A percentile compares a stretch with the other conserved stretches of the same genome.
Conservation (phyloP, 2,888 invertebrate species). For the Aphodius sticticus region DNA sequence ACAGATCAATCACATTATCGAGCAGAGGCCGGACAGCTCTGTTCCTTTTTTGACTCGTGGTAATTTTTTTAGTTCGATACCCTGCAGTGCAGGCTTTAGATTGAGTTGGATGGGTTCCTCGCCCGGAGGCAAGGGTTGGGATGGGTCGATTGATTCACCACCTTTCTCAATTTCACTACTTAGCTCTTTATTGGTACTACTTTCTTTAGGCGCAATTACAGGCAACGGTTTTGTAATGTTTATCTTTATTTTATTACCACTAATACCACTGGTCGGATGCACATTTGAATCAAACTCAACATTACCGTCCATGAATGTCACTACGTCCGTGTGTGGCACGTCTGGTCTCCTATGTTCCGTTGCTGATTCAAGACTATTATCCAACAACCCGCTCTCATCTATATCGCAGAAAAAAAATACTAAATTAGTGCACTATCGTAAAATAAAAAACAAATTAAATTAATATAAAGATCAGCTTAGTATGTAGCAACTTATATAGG, state of each 20-base stretch:
- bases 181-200: constrained; percentile 50
- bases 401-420: neutral
- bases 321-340: constrained; percentile 65
- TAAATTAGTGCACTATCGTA: constrained; percentile 28
- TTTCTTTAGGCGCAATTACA: constrained; percentile 61
- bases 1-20: constrained; percentile 74
- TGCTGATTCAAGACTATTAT: neutral
- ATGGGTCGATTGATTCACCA: constrained; percentile 51
- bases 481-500: no score
- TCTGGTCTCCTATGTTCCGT: constrained; percentile 51
- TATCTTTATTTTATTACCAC: constrained; percentile 74
- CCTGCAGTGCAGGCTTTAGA: constrained; percentile 72
- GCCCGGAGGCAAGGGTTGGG: constrained; percentile 68
- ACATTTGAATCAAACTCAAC: constrained; percentile 63
- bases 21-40: constrained; percentile 86
- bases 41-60: constrained; percentile 77
- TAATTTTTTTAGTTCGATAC: constrained; percentile 72
- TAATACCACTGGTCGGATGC: constrained; percentile 53
- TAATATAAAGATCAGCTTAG: neutral
- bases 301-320: constrained; percentile 81
- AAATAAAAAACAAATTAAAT: constrained; percentile 10
- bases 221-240: constrained; percentile 78
- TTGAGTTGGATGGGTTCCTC: constrained; percentile 64
- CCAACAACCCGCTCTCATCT: neutral
- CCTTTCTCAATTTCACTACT: constrained; percentile 45